Percentiles rank a stretch among this genome's conserved stretches.
Conservation (phyloP, 92 coral and sea anemone species). For the Parazoanthus darwini region DNA sequence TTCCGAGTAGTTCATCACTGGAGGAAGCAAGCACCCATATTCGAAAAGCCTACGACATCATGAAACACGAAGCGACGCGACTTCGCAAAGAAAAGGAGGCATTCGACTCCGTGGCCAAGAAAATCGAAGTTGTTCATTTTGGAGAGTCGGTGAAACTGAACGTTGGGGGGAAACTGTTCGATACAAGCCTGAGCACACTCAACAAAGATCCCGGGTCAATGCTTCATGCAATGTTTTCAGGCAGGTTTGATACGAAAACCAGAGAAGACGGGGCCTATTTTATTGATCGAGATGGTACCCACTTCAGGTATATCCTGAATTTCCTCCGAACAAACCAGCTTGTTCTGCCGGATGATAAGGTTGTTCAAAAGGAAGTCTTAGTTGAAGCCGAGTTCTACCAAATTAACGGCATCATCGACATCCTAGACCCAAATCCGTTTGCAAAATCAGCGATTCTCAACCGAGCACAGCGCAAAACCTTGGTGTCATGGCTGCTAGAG, state of each 20-base stretch:
- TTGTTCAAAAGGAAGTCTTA: conserved; percentile 44
- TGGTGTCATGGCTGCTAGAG: too few species aligned
- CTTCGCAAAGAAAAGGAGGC: conserved; percentile 26
- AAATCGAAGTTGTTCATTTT: conserved; percentile 51
- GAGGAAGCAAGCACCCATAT: conserved; percentile 25
- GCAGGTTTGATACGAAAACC: conserved; percentile 52
- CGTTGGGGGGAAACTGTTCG: conserved; percentile 55
- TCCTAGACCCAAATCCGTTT: too few species aligned
- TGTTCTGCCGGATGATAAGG: conserved; percentile 48
- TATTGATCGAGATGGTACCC: conserved; percentile 62
- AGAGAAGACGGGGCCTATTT: conserved; percentile 57
- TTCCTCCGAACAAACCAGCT: conserved; percentile 59
- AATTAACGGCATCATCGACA: conserved; percentile 37
- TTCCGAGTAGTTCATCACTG: conserved; percentile 6
- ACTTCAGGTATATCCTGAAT: conserved; percentile 61
- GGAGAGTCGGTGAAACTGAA: conserved; percentile 43
- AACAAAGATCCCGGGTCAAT: conserved; percentile 51
- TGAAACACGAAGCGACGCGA: conserved; percentile 36
- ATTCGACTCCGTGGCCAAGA: conserved; percentile 41
- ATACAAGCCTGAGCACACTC: conserved; percentile 50
- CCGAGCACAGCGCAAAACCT: too few species aligned
- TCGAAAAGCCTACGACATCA: conserved; percentile 20
- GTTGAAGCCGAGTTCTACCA: conserved; percentile 65
- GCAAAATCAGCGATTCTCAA: too few species aligned
- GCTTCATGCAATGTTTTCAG: conserved; percentile 45